phyloP scores from a whole-genome alignment of 2,113 vertebrate genomes.

The Paralichthys olivaceus region DNA sequence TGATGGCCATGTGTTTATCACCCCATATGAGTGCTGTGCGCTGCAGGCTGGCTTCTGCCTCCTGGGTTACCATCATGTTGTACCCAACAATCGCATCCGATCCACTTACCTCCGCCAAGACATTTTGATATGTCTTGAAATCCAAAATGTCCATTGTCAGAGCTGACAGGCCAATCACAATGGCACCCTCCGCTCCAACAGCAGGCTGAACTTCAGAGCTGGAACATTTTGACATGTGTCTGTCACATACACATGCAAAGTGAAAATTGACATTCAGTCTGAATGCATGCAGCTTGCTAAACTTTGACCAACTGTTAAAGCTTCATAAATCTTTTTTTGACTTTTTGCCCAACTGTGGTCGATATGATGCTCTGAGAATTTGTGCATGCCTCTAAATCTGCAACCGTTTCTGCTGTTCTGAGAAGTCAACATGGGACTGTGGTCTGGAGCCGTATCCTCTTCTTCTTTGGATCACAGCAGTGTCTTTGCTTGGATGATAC shows the following conservation, averaged over 20 bases:
- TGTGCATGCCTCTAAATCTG: background rate
- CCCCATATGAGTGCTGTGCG: background rate
- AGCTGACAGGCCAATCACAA: background rate
- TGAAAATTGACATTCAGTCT: background rate
- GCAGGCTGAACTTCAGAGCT: background rate
- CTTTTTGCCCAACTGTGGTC: slow-evolving; percentile 20
- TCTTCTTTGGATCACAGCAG: slow-evolving; percentile 43
- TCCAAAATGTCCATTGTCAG: background rate
- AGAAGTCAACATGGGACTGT: slow-evolving; percentile 30
- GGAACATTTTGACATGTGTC: background rate
- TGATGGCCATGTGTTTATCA: background rate
- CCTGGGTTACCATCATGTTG: background rate
- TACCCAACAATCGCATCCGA: background rate
- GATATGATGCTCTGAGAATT: slow-evolving; percentile 16
- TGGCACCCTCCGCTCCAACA: background rate
- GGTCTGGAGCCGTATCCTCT: slow-evolving; percentile 9
- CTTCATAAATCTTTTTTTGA: background rate
- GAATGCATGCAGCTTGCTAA: background rate
- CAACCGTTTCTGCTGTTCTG: background rate
- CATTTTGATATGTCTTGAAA: background rate
- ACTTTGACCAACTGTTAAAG: slow-evolving; percentile 16
- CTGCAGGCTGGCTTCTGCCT: background rate
- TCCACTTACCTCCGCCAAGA: background rate
- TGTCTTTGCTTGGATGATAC: slow-evolving; percentile 35
- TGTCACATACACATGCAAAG: background rate